Percentiles rank a stretch among this genome's conserved stretches.
Conservation (phyloP, 2,888 invertebrate genomes). For the Lasioglossum malachurum region DNA sequence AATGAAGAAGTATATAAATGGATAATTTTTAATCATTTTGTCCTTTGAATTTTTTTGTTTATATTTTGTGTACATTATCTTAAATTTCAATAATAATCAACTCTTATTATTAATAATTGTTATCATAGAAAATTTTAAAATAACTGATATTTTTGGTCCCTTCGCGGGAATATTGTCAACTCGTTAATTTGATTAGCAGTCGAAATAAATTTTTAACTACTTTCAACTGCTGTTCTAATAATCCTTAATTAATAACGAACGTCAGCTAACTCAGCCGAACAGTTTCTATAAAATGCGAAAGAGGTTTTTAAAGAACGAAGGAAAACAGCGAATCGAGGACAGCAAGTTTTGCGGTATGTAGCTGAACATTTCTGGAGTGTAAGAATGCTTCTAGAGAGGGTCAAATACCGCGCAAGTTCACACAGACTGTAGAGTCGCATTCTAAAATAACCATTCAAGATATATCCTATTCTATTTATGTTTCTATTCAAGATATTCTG, state of each 20-base stretch:
- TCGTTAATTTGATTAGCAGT: no score
- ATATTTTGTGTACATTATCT: no score
- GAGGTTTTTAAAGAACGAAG: background rate
- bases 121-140: no score
- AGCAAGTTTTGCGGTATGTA: background rate
- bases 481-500: background rate
- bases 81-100: no score
- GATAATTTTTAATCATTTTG: no score
- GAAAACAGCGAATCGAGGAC: background rate
- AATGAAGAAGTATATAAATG: no score
- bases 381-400: conserved; percentile 1
- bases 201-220: no score
- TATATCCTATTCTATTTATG: no score
- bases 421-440: background rate
- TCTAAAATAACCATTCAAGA: background rate
- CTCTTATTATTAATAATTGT: no score
- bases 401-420: background rate
- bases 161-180: no score
- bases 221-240: background rate
- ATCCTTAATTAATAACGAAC: background rate
- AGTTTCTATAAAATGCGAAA: background rate
- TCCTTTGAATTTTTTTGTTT: no score
- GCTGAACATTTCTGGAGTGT: background rate
- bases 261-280: background rate
- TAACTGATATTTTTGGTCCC: no score